These are phyloP conservation scores for Caradrina clavipalpis DNA, from an alignment of 2,888 invertebrate species.

Conservation along the genomic window DNA sequence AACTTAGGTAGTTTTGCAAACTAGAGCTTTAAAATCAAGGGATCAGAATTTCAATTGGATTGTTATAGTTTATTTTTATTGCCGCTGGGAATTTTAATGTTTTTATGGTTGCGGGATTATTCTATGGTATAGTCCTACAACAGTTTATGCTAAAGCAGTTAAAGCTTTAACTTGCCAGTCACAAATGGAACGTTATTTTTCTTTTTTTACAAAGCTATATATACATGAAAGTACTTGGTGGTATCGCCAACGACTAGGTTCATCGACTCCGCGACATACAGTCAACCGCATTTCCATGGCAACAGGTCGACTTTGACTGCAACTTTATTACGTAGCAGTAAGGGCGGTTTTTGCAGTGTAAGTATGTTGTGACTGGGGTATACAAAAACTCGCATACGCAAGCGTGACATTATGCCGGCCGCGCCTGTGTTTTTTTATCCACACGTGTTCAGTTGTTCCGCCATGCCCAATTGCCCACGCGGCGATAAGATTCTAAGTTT, in stretches of 20 bases:
- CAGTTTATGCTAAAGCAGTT: too few relatives aligned
- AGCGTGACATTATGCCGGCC: constrained; percentile 39
- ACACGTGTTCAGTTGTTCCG: constrained; percentile 64
- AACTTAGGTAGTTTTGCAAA: constrained; percentile 24
- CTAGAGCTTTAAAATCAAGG: constrained; percentile 8
- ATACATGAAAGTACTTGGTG: constrained; percentile 6
- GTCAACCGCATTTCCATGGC: constrained; percentile 7
- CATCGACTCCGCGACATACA: constrained; percentile 53
- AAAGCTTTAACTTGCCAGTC: constrained; percentile 14
- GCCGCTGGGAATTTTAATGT: too few relatives aligned
- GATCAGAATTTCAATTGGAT: too few relatives aligned
- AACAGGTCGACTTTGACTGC: not conserved
- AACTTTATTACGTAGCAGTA: constrained; percentile 14
- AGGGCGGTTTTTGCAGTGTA: constrained; percentile 1
- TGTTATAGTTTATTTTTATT: too few relatives aligned
- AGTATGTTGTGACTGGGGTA: not conserved
- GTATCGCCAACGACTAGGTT: constrained; percentile 46
- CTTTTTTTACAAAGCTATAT: constrained; percentile 40
- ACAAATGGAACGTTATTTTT: constrained; percentile 20
- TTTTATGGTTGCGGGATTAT: too few relatives aligned
- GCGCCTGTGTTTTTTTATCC: constrained; percentile 49
- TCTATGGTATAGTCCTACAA: too few relatives aligned
- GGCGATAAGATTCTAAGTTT: constrained; percentile 46
- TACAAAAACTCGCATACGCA: constrained; percentile 37
- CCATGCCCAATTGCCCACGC: constrained; percentile 55